Conservation (phyloP, 2,888 invertebrate species). For the Megastigmus dorsalis region DNA sequence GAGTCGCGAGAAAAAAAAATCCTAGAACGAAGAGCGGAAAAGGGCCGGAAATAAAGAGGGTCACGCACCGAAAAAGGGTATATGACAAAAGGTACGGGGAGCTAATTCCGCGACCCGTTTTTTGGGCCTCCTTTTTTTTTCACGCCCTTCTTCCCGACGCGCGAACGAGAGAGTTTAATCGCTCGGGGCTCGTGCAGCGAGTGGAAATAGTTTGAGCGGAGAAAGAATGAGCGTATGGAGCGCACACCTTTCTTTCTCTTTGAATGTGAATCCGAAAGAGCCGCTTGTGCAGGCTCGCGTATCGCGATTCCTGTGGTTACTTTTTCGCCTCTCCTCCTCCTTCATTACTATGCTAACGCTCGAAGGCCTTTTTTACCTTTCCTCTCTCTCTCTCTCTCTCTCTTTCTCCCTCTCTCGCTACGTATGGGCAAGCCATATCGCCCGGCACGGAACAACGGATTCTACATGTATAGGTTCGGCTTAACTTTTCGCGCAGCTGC, state of each 20-base stretch:
- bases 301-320: constrained; percentile 1
- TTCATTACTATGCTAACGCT: constrained; percentile 40
- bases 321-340: background rate
- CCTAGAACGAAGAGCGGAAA: constrained; percentile 26
- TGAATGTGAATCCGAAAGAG: background rate
- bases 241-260: background rate
- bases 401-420: background rate
- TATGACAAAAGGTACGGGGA: background rate
- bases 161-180: too few species aligned
- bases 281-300: too few species aligned
- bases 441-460: background rate
- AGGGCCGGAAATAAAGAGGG: constrained; percentile 6
- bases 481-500: constrained; percentile 45
- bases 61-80: background rate
- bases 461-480: background rate
- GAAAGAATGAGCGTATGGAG: background rate
- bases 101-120: constrained; percentile 14
- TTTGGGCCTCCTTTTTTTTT: background rate
- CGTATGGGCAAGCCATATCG: background rate
- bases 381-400: background rate
- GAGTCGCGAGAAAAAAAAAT: constrained; percentile 6
- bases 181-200: too few species aligned
- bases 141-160: background rate
- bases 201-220: background rate
- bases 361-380: too few species aligned